Evolutionary conservation across 2,888 invertebrate species (phyloP), one percentile per base, ranked within the genome.

Genomic region (Cyclophora albipunctata): DNA sequence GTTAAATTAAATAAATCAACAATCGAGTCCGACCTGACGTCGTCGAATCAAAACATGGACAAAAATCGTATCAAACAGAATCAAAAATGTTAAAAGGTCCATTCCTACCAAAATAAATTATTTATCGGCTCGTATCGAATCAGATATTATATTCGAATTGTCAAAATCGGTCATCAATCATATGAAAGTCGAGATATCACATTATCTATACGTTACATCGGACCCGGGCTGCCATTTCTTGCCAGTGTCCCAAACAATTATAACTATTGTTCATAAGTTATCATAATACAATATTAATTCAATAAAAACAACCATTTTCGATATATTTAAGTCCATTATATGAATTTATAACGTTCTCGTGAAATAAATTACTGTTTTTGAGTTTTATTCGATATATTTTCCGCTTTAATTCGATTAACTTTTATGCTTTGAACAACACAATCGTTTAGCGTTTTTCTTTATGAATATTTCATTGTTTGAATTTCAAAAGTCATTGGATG

Each of bases 121-220:
- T 81, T 77, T 72, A 81, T 82, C 68, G 60, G 64, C 6, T 34
- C 43, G 43, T 37, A 61, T 62, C 56, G 64, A 71, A 73, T 75
- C 81, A 78, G 73, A 79, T 81, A 78, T 83, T 82, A 78, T 33
- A 83, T 81, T 81, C 78, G 67, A 70, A 76, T 75, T 65, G 67
- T 67, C 72, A 70, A 77, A 78, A 79, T 80, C 73, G 75, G 59
- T 64, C 84, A 81, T 86, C 84, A 81, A 85, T 87, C 86, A 85
- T 85, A 85, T 79, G 5, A 60, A 63, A 66, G 58, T 68, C 75
- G 67, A 73, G 71, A 73, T 65, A 67, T 49, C 78, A 81, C 80
- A 70, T 70, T 81, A 84, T 84, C 84, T 4, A 64, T 69, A 67
- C 64, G 73, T 69, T 69, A 66, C 65, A 79, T 81, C 81, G 57